Evolutionary conservation across 2,113 vertebrate species (phyloP), one percentile per base, ranked within the genome.

Genomic region (Cyprinodon variegatus): DNA sequence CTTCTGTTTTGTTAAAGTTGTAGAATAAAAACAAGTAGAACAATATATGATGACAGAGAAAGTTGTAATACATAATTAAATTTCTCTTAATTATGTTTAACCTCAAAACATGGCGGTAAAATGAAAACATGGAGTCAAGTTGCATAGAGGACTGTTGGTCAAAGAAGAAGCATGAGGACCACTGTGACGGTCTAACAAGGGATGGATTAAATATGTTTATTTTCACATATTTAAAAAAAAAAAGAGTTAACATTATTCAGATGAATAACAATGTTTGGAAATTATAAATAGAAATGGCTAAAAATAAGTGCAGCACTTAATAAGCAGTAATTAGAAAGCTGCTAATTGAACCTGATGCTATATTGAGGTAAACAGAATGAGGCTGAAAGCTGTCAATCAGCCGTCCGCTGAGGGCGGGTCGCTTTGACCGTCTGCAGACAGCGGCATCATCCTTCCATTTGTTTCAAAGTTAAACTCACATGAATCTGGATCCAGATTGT

Each of bases 291-390:
- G 12, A 61, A 80, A 66, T 46, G 11, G 6, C 5, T 13, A 60
- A 29, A 11, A 39, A 74, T 69, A 77, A 63, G 53, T 45, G 29
- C 48, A 73, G 22, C 57, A 41, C 38, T 67, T 69, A 37, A 15
- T 62, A 14, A 63, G 38, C 43, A 3, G 62, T 61, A 10, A 63
- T 11, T 22, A 37, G 3, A 3, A 67, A n/a, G 68, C 8, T 60
- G 61, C 6, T 67, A 60, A 80, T 77, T 57, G 57, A 71, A 62
- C 22, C 20, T 53, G 39, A 72, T 4, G 11, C 12, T 70, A 57
- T 20, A 37, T 43, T 29, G 46, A 74, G 13, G 8, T 39, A 40
- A 36, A 70, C 53, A 63, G 39, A 39, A 68, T 4, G 78, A 46
- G 40, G 17, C 14, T 37, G n/a, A 6, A 0, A 12, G 4, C 43